Conservation (phyloP, 2,888 invertebrate genomes). For the Allophyes oxyacanthae region DNA sequence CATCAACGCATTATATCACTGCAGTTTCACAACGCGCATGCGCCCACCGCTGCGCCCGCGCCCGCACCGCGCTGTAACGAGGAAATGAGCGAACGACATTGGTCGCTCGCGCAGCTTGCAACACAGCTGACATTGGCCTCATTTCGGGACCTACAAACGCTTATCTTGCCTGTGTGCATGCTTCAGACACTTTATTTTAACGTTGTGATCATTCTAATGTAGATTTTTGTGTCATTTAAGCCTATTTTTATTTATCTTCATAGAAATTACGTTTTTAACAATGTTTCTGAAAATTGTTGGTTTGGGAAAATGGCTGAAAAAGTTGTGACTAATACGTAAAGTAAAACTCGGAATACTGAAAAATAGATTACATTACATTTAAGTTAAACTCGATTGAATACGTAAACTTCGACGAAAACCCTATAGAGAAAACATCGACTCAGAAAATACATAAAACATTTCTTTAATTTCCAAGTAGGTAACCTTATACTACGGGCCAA, state of each 20-base stretch:
- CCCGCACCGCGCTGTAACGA: conserved; percentile 53
- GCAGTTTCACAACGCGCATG: conserved; percentile 54
- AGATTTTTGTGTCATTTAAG: conserved; percentile 30
- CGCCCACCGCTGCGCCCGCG: conserved; percentile 51
- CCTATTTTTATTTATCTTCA: neutral
- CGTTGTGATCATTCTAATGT: conserved; percentile 45
- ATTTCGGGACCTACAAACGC: conserved; percentile 83
- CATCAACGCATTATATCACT: conserved; percentile 31
- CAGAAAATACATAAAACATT: too few species aligned
- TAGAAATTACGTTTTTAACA: neutral
- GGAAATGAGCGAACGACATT: conserved; percentile 82
- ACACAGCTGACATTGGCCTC: conserved; percentile 85
- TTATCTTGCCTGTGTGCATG: conserved; percentile 75
- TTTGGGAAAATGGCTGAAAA: too few species aligned
- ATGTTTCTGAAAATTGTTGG: neutral
- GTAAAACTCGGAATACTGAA: too few species aligned
- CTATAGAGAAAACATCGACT: too few species aligned
- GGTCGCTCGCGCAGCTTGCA: conserved; percentile 80
- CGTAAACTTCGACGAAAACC: too few species aligned
- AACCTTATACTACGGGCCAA: conserved; percentile 8
- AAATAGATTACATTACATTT: conserved; percentile 14
- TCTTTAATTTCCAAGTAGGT: too few species aligned
- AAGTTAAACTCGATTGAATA: neutral
- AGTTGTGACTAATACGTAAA: too few species aligned
- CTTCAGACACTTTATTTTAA: conserved; percentile 42